A percentile compares a stretch with the other conserved stretches of the same genome.
These are phyloP conservation scores for Meloidogyne exigua DNA, from an alignment of 1,140 invertebrate genomes.

Conservation along the genomic window DNA sequence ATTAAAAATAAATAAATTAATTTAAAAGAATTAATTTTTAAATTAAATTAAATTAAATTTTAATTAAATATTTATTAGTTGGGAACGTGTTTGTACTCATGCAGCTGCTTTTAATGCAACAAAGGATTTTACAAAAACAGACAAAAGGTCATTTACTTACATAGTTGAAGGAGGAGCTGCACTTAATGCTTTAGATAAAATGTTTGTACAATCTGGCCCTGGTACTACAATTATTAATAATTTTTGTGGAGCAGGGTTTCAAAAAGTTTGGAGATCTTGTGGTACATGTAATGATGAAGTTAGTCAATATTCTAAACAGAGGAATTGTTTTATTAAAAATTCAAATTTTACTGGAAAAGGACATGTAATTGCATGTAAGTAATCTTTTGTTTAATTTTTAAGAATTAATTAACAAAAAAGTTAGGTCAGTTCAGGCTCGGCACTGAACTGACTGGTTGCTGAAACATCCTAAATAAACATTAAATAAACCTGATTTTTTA, in stretches of 20 bases:
- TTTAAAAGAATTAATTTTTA: too few species aligned
- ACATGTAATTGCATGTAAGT: constrained; percentile 2
- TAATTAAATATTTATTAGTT: neutral
- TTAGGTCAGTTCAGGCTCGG: too few species aligned
- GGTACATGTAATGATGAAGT: constrained; percentile 10
- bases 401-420: too few species aligned
- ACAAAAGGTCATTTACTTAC: neutral
- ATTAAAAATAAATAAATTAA: too few species aligned
- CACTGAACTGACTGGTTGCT: too few species aligned
- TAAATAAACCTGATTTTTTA: too few species aligned
- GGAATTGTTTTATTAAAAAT: neutral
- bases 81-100: constrained; percentile 11
- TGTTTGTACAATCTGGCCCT: constrained; percentile 14
- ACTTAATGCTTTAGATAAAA: constrained; percentile 19
- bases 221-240: constrained; percentile 11
- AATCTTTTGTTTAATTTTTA: neutral
- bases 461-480: too few species aligned
- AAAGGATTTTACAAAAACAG: neutral
- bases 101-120: constrained; percentile 5
- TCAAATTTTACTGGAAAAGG: constrained; percentile 5
- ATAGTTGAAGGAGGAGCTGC: constrained; percentile 9
- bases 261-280: constrained; percentile 19
- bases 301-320: neutral
- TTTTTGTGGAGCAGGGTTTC: neutral
- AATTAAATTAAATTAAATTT: too few species aligned